A percentile compares a stretch with the other conserved stretches of the same genome.
phyloP scores from a whole-genome alignment of 2,888 invertebrate genomes.

The Andrena flavipes region DNA sequence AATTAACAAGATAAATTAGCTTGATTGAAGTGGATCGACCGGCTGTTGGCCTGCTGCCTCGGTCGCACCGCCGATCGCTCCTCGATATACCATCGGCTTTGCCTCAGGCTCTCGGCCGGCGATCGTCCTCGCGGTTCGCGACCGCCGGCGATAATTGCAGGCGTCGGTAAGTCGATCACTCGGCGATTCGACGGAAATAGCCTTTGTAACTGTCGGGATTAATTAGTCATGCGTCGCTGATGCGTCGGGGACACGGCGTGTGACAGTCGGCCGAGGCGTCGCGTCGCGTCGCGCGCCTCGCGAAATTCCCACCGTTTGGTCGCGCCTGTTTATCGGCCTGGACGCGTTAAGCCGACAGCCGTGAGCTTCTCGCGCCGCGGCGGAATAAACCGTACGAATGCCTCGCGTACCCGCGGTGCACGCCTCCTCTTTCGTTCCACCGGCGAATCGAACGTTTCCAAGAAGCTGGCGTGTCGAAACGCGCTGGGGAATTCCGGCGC shows the following conservation, averaged over 20 bases:
- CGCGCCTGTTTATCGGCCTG: constrained; percentile 70
- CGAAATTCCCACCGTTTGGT: constrained; percentile 65
- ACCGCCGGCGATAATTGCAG: constrained; percentile 56
- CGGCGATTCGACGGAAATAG: constrained; percentile 64
- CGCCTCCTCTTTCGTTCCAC: constrained; percentile 13
- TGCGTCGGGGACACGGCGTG: constrained; percentile 39
- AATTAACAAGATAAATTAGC: constrained; percentile 71
- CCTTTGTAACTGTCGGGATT: constrained; percentile 61
- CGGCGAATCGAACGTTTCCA: constrained; percentile 8
- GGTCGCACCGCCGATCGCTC: constrained; percentile 14
- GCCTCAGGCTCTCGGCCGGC: constrained; percentile 37
- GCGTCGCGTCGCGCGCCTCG: constrained; percentile 24
- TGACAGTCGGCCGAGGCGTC: constrained; percentile 53
- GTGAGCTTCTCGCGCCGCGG: constrained; percentile 15
- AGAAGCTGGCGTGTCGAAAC: constrained; percentile 5
- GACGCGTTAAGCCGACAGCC: constrained; percentile 67
- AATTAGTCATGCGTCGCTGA: constrained; percentile 67
- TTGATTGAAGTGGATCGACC: constrained; percentile 45
- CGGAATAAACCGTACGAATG: background rate
- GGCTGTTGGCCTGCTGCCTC: constrained; percentile 26
- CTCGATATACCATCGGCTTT: constrained; percentile 6
- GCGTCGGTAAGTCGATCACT: constrained; percentile 64
- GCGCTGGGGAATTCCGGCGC: constrained; percentile 10
- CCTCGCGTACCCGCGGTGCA: background rate
- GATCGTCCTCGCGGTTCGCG: constrained; percentile 42